A percentile compares a stretch with the other conserved stretches of the same genome.
These are phyloP conservation scores for Xylota segnis DNA, from an alignment of 2,888 invertebrate species.

Conservation along the genomic window DNA sequence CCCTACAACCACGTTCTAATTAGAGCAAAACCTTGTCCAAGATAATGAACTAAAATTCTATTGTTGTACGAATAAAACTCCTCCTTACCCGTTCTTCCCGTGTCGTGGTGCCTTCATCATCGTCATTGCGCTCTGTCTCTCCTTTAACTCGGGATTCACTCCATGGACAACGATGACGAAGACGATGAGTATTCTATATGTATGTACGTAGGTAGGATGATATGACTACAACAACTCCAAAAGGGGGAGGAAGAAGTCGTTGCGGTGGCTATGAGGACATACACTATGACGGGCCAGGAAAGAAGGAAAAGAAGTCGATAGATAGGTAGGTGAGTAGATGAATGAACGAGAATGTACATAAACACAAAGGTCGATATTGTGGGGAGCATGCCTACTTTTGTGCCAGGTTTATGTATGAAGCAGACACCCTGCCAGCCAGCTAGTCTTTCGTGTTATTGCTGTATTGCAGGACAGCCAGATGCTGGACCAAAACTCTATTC, in stretches of 20 bases:
- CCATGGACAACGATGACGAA: constrained; percentile 46
- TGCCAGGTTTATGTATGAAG: background rate
- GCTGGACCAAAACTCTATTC: constrained; percentile 1
- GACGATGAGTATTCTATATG: background rate
- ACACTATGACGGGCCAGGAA: constrained; percentile 3
- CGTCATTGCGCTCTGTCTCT: background rate
- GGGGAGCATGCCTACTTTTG: constrained; percentile 4
- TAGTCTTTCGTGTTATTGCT: constrained; percentile 1
- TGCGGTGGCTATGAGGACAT: constrained; percentile 1
- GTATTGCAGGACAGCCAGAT: constrained; percentile 3
- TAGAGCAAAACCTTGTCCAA: constrained; percentile 79
- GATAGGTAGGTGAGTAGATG: background rate
- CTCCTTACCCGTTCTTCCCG: constrained; percentile 43
- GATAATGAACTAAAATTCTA: constrained; percentile 80
- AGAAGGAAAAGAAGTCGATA: background rate
- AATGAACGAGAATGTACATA: constrained; percentile 5
- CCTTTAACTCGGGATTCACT: background rate
- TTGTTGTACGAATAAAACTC: constrained; percentile 76
- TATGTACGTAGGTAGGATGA: constrained; percentile 7
- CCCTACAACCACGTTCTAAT: constrained; percentile 79
- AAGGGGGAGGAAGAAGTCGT: background rate
- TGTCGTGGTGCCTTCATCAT: constrained; percentile 9
- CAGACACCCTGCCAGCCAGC: background rate
- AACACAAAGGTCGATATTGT: constrained; percentile 8
- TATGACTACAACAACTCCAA: constrained; percentile 32